Base-by-base conservation (phyloP, 2,888 invertebrate genomes). In the Sminthurinus aureus region DNA sequence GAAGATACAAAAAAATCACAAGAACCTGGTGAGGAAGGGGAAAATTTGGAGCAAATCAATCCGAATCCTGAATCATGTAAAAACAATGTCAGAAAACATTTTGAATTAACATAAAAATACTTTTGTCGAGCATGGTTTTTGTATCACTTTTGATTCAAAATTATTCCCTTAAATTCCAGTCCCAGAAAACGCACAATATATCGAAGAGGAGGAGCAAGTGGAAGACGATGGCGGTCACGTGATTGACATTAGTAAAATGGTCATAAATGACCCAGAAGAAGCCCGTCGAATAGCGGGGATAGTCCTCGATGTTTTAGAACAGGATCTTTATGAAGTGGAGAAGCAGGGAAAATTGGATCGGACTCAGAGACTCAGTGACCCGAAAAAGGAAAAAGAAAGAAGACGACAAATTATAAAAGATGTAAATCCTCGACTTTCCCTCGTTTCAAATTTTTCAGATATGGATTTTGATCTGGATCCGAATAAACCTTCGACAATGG, bases 211-310 rank as follows among this genome's bases (percentile, higher is more conserved):
- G n/a, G 67, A 67, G n/a, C 11, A 58, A 58, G 58, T 12, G 58
- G 58, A 58, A 58, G 50, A 75, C 11, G 75, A 13, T 24, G 75
- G 9, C 12, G 22, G 18, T 50, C 22, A 26, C 26, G 22, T 64
- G 4, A 79, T 67, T 18, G 79, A 83, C 71, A 83, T 85, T 66
- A 77, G 76, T 0, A 77, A 77, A 52, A 66, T 86, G 79, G 11
- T 67, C 0, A 73, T 85, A 22, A 51, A 4, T 9, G 4, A 81
- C 12, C 9, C 8, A 15, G 82, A 77, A 13, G 81, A 87, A 66
- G 88, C 88, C 0, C 15, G 74, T n/a, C 26, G 69, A 52, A 78
- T 87, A 50, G 88, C 88, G 0, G 82, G 85, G n/a, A 77, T 83
- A 12, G 81, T 88, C 20, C 58, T 88, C 11, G 58, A 84, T 24